These are phyloP conservation scores for Pyrgilauda ruficollis DNA, from an alignment of 2,113 vertebrate species.

Conservation along the genomic window DNA sequence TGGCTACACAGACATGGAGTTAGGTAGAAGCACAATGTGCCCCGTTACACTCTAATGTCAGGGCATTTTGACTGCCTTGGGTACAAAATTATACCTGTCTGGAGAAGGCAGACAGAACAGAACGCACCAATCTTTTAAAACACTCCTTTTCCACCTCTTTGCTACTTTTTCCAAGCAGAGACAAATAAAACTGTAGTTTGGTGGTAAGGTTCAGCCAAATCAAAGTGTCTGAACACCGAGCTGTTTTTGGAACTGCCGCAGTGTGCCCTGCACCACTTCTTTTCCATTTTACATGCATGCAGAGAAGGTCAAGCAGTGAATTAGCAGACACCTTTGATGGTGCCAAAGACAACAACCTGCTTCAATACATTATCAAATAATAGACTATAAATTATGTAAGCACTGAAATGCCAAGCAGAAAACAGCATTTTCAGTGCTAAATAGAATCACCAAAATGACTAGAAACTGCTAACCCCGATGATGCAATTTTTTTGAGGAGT, in stretches of 20 bases:
- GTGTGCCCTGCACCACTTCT: neutral
- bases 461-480: neutral
- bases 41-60: neutral
- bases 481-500: neutral
- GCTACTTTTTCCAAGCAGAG: neutral
- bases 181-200: neutral
- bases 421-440: slow-evolving; percentile 42
- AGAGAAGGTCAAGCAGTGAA: slow-evolving; percentile 55
- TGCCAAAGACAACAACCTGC: slow-evolving; percentile 50
- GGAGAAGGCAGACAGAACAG: neutral
- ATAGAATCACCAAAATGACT: neutral
- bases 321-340: slow-evolving; percentile 50
- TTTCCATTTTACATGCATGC: neutral
- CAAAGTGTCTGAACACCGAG: neutral
- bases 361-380: slow-evolving; percentile 57
- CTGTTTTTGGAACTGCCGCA: neutral
- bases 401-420: slow-evolving; percentile 52
- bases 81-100: neutral
- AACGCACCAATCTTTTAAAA: neutral
- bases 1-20: accelerated
- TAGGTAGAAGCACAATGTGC: neutral
- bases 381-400: slow-evolving; percentile 60
- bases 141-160: neutral
- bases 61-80: neutral
- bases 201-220: neutral